Evolutionary conservation across 2,888 invertebrate genomes (phyloP).

Genomic region (Phaedon cochleariae): DNA sequence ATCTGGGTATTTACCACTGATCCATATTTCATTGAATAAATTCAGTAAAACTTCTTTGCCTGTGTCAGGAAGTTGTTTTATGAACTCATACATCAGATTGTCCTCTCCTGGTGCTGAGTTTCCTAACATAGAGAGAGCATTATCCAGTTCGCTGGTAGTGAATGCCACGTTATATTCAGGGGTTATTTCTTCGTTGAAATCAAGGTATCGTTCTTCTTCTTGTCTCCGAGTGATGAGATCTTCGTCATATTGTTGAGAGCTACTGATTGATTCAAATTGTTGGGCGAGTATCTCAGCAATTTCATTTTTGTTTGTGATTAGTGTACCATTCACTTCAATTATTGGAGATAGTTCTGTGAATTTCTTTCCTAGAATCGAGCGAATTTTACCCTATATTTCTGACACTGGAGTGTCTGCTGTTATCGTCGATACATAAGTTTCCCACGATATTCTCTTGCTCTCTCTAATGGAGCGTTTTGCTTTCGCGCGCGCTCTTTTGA

Average conservation of each 20-base stretch:
- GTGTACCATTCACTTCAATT: not conserved
- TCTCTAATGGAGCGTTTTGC: too few species aligned
- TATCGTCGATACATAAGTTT: too few species aligned
- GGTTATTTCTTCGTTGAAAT: not conserved
- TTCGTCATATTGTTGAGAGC: too few species aligned
- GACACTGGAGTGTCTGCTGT: too few species aligned
- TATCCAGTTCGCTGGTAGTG: too few species aligned
- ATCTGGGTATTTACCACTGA: not conserved
- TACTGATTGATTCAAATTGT: too few species aligned
- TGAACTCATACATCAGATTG: constrained; percentile 16
- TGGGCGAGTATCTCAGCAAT: too few species aligned
- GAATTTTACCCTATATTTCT: constrained; percentile 13
- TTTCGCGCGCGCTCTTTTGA: not conserved
- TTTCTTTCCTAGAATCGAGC: constrained; percentile 5
- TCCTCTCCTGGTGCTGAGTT: constrained; percentile 13
- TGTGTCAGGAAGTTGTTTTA: too few species aligned
- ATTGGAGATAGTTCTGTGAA: not conserved
- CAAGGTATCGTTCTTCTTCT: not conserved
- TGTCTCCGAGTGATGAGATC: too few species aligned
- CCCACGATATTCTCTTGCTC: too few species aligned
- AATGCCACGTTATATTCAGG: constrained; percentile 7
- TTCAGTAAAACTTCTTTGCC: too few species aligned
- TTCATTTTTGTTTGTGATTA: constrained; percentile 4
- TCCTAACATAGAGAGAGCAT: not conserved
- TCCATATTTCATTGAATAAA: too few species aligned